Base-by-base conservation (phyloP, 2,113 vertebrate species). In the Herpailurus yagouaroundi region DNA sequence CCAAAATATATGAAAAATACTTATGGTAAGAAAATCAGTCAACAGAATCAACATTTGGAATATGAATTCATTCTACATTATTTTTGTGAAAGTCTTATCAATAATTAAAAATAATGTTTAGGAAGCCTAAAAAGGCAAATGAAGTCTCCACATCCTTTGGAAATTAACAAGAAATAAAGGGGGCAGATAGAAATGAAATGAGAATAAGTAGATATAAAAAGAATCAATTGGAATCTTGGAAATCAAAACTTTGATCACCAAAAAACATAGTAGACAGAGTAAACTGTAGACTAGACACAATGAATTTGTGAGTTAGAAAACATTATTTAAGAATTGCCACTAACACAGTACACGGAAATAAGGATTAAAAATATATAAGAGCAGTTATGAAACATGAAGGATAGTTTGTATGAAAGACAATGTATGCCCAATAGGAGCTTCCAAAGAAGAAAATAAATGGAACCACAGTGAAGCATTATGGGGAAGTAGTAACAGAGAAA, bases 21-120 rank as follows among this genome's bases (percentile, higher is more conserved):
- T 82, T 82, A 57, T 36, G 41, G 36, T 92, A 80, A 55, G 50
- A 80, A 74, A 94, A 63, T n/a, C 16, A 71, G 89, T 90, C 60
- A 82, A 79, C 76, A 89, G 77, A 90, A 38, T 73, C 55, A 94
- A 81, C 10, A 33, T 76, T 94, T 69, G 48, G 80, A 94, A 86
- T 74, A 90, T 77, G 38, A 95, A n/a, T 93, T 69, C 45, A 82
- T 55, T 95, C 10, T 50, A 90, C 31, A 94, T 73, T 87, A 84
- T 76, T 69, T 92, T 80, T 90, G 55, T 91, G 48, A 69, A 82
- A 79, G 45, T 83, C 73, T 92, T 60, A 29, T 16, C 90, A 68
- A 85, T 57, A 86, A 71, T 83, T 93, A 50, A 80, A 92, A 95
- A 57, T 73, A 66, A 83, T 79, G 23, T 74, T 91, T 69, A 52